These are phyloP conservation scores for Spialia ferax DNA, from an alignment of 2,888 invertebrate genomes.

Conservation along the genomic window DNA sequence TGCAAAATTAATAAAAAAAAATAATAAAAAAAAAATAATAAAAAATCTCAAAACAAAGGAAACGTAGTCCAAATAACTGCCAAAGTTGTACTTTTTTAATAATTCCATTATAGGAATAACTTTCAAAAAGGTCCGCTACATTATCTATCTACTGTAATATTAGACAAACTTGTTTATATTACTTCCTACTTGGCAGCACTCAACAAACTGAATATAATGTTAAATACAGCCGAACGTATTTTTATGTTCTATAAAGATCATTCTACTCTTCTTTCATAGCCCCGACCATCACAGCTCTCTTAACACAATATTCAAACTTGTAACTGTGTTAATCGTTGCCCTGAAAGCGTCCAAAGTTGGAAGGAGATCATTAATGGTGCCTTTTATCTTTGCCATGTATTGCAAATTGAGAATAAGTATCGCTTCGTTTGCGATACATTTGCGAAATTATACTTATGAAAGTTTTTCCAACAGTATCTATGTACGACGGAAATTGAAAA, in stretches of 20 bases:
- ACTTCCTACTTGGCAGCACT: not conserved
- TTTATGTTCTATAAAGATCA: not conserved
- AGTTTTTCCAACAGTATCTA: conserved; percentile 1
- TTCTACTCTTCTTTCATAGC: conserved; percentile 60
- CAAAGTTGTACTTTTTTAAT: too few relatives aligned
- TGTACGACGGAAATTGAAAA: conserved; percentile 9
- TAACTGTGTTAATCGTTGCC: conserved; percentile 36
- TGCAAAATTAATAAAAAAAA: too few relatives aligned
- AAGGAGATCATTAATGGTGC: conserved; percentile 34
- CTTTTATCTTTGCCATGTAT: conserved; percentile 39
- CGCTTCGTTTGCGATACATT: conserved; percentile 33
- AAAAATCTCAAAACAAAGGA: too few relatives aligned
- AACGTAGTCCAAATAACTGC: too few relatives aligned
- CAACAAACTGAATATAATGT: not conserved
- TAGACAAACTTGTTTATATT: not conserved
- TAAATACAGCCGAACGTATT: not conserved
- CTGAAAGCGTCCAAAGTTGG: conserved; percentile 31
- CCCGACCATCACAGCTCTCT: conserved; percentile 55
- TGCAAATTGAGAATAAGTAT: conserved; percentile 34
- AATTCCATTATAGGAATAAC: too few relatives aligned
- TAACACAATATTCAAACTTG: conserved; percentile 34
- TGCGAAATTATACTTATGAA: conserved; percentile 18
- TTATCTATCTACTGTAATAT: too few relatives aligned
- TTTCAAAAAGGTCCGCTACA: too few relatives aligned
- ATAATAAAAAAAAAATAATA: too few relatives aligned